Base-by-base conservation (phyloP, 2,113 vertebrate genomes). In the Gnathonemus echidnorhynchus region DNA sequence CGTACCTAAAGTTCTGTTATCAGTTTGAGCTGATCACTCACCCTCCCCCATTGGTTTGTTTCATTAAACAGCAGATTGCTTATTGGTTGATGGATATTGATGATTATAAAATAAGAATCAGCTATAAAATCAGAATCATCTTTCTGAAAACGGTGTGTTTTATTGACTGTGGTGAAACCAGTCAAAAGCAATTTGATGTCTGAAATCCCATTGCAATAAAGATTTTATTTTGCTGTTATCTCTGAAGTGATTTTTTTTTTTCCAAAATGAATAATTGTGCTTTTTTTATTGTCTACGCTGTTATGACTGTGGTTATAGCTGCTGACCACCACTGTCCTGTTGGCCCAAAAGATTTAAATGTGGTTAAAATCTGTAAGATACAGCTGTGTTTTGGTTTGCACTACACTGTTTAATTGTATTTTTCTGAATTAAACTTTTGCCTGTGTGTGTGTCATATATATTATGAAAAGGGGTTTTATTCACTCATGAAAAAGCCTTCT, bases 131-230 rank as follows among this genome's bases (percentile, higher is more conserved):
- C 31, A 39, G 70, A 77, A 77, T 74, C 27, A 39, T 39, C 31
- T 17, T 31, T 35, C 70, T 77, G 31, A 77, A 77, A 77, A 77
- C 1, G 1, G 31, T 39, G n/a, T 77, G 31, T 77, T 77, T 74
- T 77, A 39, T 77, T 80, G 13, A 42, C 74, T 80, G 31, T 77
- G 74, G 35, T 42, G 70, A 42, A 80, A 80, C 3, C 27, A 74
- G 35, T 42, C 74, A 80, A 80, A 19, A 80, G 74, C 13, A 80
- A 10, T 86, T 86, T 46, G 21, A 86, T 27, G 10, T n/a, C 21
- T 86, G 84, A 86, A 50, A 86, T 86, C 10, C 21, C 84, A 27
- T 17, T 86, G 45, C 45, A 86, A 50, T 86, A 50, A 86, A 86
- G 84, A 24, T 48, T 49, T 86, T 86, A 27, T 45, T 85, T 49